phyloP scores from a whole-genome alignment of 2,888 invertebrate genomes.

The Encarsia formosa region DNA sequence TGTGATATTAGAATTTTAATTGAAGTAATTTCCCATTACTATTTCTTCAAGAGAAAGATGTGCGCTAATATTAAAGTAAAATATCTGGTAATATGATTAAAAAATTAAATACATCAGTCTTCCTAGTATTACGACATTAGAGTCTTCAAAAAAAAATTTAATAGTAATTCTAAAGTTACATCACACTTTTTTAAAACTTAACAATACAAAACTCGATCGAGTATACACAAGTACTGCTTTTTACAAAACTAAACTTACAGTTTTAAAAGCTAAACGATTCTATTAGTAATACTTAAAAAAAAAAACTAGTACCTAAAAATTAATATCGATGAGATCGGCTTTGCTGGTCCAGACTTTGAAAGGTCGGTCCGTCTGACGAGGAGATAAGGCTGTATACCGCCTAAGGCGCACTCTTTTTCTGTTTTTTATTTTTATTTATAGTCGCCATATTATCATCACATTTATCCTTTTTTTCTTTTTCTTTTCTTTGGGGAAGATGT shows the following conservation, averaged over 20 bases:
- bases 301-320: constrained; percentile 38
- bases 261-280: too few relatives aligned
- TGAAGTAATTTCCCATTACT: constrained; percentile 23
- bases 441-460: too few relatives aligned
- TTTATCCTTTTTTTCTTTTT: constrained; percentile 22
- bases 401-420: constrained; percentile 36
- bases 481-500: neutral
- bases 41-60: constrained; percentile 22
- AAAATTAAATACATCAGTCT: constrained; percentile 31
- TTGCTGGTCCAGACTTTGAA: constrained; percentile 18
- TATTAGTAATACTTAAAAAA: too few relatives aligned
- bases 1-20: constrained; percentile 32
- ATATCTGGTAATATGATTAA: constrained; percentile 21
- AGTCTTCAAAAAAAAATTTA: neutral
- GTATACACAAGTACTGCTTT: too few relatives aligned
- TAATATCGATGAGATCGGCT: constrained; percentile 17
- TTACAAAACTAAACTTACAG: too few relatives aligned
- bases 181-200: too few relatives aligned
- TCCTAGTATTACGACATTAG: constrained; percentile 26
- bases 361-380: constrained; percentile 20
- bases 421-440: constrained; percentile 19
- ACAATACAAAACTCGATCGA: too few relatives aligned
- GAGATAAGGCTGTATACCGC: constrained; percentile 38
- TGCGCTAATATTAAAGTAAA: constrained; percentile 19
- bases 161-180: too few relatives aligned